These are phyloP conservation scores for Brachionus manjavacas DNA, from an alignment of 1,140 invertebrate species.

Conservation along the genomic window DNA sequence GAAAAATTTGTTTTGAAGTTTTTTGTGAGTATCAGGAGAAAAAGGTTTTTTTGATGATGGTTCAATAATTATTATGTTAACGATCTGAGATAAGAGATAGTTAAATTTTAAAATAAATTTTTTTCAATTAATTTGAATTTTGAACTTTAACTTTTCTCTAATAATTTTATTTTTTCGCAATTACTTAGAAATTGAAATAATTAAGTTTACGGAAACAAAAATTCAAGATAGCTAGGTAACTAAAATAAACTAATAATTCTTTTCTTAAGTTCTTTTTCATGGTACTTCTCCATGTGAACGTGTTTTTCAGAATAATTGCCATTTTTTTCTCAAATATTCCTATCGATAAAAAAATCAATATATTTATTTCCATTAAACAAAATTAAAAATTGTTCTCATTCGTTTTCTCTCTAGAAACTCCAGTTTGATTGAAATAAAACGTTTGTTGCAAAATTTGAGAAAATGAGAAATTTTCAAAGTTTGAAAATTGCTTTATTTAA, in stretches of 20 bases:
- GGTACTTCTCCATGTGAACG: not conserved
- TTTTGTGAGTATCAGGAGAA: no score
- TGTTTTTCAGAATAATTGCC: not conserved
- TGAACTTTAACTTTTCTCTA: not conserved
- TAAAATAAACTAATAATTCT: not conserved
- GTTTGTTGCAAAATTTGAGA: not conserved
- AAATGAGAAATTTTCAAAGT: not conserved
- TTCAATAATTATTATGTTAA: no score
- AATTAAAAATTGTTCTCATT: not conserved
- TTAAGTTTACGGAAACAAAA: not conserved
- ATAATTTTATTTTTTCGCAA: not conserved
- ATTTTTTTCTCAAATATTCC: not conserved
- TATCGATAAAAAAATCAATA: not conserved
- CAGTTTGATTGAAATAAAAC: not conserved
- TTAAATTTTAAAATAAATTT: no score
- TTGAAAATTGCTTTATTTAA: not conserved
- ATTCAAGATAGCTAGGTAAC: not conserved
- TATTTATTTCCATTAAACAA: not conserved
- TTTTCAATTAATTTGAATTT: not conserved
- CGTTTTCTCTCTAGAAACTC: not conserved
- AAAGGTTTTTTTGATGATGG: no score
- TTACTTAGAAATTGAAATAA: no score
- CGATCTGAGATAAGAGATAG: no score
- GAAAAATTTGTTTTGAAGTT: no score
- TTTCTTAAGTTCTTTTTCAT: not conserved